Evolutionary conservation across 1,140 invertebrate species (phyloP).

Genomic region (Varroa destructor): DNA sequence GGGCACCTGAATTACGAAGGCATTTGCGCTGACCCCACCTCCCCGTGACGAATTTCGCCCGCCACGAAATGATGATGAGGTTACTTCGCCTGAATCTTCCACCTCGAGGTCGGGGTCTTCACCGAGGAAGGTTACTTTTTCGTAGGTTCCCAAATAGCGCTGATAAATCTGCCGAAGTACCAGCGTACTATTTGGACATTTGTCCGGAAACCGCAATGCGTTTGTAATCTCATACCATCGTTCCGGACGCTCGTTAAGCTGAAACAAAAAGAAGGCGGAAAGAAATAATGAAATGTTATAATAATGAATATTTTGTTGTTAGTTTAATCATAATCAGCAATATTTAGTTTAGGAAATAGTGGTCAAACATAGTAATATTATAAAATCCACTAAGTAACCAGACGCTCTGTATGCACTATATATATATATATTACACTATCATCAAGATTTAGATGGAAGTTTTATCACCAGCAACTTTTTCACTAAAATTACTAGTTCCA

Average conservation of each 20-base stretch:
- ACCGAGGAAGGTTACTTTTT: conserved; percentile 67
- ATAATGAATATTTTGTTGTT: not conserved
- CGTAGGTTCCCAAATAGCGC: conserved; percentile 67
- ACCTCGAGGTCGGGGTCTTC: conserved; percentile 56
- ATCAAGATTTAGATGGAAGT: too few relatives aligned
- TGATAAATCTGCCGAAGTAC: conserved; percentile 36
- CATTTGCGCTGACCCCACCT: conserved; percentile 53
- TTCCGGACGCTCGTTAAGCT: conserved; percentile 30
- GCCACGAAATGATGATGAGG: conserved; percentile 2
- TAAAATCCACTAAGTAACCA: too few relatives aligned
- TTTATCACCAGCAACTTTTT: too few relatives aligned
- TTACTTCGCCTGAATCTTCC: conserved; percentile 55
- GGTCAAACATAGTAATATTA: too few relatives aligned
- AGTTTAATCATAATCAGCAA: too few relatives aligned
- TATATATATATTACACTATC: too few relatives aligned
- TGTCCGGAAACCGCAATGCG: conserved; percentile 20
- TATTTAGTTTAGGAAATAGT: too few relatives aligned
- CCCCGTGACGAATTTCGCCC: conserved; percentile 44
- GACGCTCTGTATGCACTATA: too few relatives aligned
- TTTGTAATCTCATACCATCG: conserved; percentile 29
- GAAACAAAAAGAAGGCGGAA: not conserved
- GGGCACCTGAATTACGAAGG: conserved; percentile 56
- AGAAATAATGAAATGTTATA: conserved; percentile 12
- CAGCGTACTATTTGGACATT: conserved; percentile 29
- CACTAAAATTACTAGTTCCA: too few relatives aligned